Evolutionary conservation across 2,113 vertebrate genomes (phyloP).

Genomic region (Hymenochirus boettgeri): DNA sequence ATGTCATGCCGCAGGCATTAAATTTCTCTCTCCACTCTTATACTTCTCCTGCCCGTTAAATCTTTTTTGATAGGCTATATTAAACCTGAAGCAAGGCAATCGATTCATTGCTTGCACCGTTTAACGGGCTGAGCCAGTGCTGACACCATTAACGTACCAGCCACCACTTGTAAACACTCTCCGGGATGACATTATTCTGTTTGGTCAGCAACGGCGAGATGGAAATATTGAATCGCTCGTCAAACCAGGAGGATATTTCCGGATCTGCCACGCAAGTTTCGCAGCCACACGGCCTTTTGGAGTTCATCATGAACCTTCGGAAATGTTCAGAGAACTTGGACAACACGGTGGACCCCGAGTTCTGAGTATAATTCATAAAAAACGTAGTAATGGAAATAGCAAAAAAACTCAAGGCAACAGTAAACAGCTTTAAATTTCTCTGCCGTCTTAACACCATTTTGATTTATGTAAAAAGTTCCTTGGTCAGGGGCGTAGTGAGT

Average conservation of each 20-base stretch:
- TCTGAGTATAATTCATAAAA: conserved; percentile 69
- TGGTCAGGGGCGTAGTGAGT: not conserved
- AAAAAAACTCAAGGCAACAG: conserved; percentile 60
- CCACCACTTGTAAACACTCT: conserved; percentile 87
- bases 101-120: too few relatives aligned
- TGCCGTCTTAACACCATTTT: conserved; percentile 37
- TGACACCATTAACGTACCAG: conserved; percentile 76
- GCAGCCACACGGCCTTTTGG: conserved; percentile 67
- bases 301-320: conserved; percentile 52
- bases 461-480: too few relatives aligned
- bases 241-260: conserved; percentile 74
- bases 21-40: too few relatives aligned
- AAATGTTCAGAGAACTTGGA: conserved; percentile 55
- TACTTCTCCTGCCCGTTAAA: too few relatives aligned
- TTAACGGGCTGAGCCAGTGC: too few relatives aligned
- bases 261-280: conserved; percentile 61
- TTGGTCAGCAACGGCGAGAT: conserved; percentile 76
- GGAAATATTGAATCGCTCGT: conserved; percentile 76
- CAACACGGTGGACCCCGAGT: conserved; percentile 37
- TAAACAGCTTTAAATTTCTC: conserved; percentile 62
- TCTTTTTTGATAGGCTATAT: too few relatives aligned
- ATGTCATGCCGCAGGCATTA: too few relatives aligned
- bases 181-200: conserved; percentile 70
- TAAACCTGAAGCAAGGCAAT: too few relatives aligned
- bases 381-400: conserved; percentile 64